Conservation (phyloP, 1,140 invertebrate species). For the Lethrus apterus region DNA sequence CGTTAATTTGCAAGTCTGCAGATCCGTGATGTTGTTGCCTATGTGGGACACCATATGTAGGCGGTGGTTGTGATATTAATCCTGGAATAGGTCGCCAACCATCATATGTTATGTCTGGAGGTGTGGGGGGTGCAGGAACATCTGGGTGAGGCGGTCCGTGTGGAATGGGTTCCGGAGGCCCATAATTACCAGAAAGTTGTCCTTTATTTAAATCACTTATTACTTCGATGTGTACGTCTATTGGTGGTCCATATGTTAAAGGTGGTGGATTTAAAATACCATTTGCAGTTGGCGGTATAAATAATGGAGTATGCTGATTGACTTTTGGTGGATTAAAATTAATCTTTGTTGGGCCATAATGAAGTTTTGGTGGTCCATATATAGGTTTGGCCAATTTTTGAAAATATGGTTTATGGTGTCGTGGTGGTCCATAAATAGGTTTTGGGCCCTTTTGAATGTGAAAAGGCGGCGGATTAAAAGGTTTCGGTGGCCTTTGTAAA, state of each 20-base stretch:
- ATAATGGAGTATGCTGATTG: constrained; percentile 36
- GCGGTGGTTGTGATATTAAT: constrained; percentile 40
- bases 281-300: constrained; percentile 21
- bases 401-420: constrained; percentile 10
- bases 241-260: constrained; percentile 43
- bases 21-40: constrained; percentile 19
- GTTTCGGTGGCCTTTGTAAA: constrained; percentile 17
- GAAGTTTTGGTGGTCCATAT: constrained; percentile 21
- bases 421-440: constrained; percentile 14
- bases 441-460: constrained; percentile 6
- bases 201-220: constrained; percentile 38
- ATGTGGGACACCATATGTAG: constrained; percentile 36
- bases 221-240: constrained; percentile 31
- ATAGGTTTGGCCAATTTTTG: constrained; percentile 16
- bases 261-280: constrained; percentile 35
- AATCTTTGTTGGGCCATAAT: constrained; percentile 39
- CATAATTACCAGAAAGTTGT: constrained; percentile 29
- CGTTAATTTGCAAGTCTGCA: constrained; percentile 30
- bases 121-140: constrained; percentile 62
- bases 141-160: constrained; percentile 54
- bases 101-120: constrained; percentile 69
- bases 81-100: constrained; percentile 78
- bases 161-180: constrained; percentile 41
- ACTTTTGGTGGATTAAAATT: constrained; percentile 45
- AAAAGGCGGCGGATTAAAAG: constrained; percentile 19